A percentile compares a stretch with the other conserved stretches of the same genome.
phyloP scores from a whole-genome alignment of 2,113 vertebrate genomes.

The Mirounga angustirostris region DNA sequence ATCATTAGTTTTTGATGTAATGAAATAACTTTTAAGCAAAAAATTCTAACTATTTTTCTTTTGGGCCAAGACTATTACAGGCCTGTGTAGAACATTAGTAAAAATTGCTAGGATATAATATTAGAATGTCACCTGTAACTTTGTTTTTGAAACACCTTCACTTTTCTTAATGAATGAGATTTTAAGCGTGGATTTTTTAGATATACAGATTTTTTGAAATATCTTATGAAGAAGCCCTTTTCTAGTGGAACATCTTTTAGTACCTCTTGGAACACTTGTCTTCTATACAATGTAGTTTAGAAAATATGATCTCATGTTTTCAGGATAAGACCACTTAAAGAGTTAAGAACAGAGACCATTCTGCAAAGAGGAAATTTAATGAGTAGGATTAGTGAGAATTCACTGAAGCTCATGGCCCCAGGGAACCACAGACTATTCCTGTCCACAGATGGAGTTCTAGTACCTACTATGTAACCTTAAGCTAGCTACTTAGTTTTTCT shows the following conservation, averaged over 20 bases:
- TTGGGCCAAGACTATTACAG: not conserved
- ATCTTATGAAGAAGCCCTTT: not conserved
- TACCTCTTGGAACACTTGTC: not conserved
- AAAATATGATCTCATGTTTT: conserved; percentile 2
- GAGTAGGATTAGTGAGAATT: not conserved
- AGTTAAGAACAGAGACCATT: not conserved
- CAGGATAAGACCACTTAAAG: not conserved
- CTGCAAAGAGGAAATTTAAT: not conserved
- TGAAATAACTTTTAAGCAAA: not conserved
- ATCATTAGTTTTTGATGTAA: not conserved
- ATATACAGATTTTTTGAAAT: not conserved
- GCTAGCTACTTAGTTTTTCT: not conserved
- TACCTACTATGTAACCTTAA: not conserved
- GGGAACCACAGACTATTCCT: not conserved
- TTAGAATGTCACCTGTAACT: not conserved
- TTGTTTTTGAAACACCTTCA: not conserved
- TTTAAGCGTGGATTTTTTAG: not conserved
- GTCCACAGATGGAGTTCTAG: not conserved
- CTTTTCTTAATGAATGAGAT: conserved; percentile 3
- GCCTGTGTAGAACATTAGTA: not conserved
- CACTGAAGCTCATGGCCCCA: not conserved
- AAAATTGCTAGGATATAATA: not conserved
- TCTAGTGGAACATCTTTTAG: conserved; percentile 35
- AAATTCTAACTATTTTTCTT: not conserved
- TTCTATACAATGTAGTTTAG: not conserved